Percentiles rank a stretch among this genome's conserved stretches.
Conservation (phyloP, 2,113 vertebrate genomes). For the Pardalotus punctatus region DNA sequence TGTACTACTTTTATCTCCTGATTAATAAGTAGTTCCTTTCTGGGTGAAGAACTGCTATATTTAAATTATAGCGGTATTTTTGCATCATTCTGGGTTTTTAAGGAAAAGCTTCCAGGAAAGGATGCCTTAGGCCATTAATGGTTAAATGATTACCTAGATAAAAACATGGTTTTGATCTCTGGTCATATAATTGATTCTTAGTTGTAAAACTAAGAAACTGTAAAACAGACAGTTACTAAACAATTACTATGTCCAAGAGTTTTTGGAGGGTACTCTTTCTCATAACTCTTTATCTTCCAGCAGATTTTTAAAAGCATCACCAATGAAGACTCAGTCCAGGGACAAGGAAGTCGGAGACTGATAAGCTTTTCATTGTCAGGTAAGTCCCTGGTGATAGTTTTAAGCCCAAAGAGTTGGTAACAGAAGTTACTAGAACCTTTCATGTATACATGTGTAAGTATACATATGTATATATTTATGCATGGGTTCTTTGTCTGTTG, state of each 20-base stretch:
- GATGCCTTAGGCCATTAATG: not conserved
- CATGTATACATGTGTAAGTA: not conserved
- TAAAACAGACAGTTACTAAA: not conserved
- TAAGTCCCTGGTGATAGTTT: constrained; percentile 59
- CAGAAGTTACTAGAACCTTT: not conserved
- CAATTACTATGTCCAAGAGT: not conserved
- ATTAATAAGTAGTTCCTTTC: not conserved
- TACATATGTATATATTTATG: not conserved
- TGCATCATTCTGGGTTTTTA: not conserved
- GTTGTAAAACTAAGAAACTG: not conserved
- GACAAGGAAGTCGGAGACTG: constrained; percentile 86
- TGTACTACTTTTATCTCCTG: not conserved
- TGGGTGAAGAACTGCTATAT: not conserved
- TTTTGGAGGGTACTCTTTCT: not conserved
- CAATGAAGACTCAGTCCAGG: constrained; percentile 82
- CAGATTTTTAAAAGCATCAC: constrained; percentile 90
- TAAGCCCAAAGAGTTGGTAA: not conserved
- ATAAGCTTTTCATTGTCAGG: constrained; percentile 96
- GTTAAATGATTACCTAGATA: not conserved
- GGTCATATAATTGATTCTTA: constrained; percentile 18
- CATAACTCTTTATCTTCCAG: constrained; percentile 36
- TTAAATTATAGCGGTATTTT: not conserved
- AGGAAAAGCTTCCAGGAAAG: not conserved
- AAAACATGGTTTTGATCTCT: constrained; percentile 38
- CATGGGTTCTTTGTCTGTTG: not conserved